A percentile compares a stretch with the other conserved stretches of the same genome.
Conservation (phyloP, 53 echinoderm and acorn worm species). For the Astropecten irregularis region DNA sequence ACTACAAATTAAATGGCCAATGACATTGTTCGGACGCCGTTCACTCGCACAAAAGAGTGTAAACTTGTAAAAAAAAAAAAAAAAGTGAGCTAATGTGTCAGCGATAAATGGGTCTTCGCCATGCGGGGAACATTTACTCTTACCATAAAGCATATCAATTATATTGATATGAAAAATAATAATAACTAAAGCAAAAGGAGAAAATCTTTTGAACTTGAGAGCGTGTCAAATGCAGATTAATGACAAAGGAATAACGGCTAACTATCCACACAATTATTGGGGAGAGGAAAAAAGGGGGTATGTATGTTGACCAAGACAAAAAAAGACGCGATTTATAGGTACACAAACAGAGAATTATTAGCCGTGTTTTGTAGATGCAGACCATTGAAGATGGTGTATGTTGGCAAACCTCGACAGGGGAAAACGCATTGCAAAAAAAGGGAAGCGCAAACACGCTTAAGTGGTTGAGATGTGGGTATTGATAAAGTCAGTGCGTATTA, state of each 20-base stretch:
- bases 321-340: too few species aligned
- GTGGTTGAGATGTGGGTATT: slow-evolving; percentile 26
- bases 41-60: slow-evolving; percentile 39
- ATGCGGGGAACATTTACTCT: slow-evolving; percentile 12
- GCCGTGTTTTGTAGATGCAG: slow-evolving; percentile 27
- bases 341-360: slow-evolving; percentile 45
- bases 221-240: slow-evolving; percentile 28
- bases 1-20: slow-evolving; percentile 56
- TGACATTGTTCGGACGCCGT: slow-evolving; percentile 26
- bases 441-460: slow-evolving; percentile 36
- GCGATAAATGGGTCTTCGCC: slow-evolving; percentile 19
- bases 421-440: slow-evolving; percentile 1
- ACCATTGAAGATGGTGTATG: too few species aligned
- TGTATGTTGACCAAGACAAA: too few species aligned
- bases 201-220: neutral
- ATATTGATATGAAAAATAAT: too few species aligned
- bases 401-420: slow-evolving; percentile 1
- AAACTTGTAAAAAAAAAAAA: slow-evolving; percentile 11
- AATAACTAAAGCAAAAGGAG: too few species aligned
- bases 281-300: too few species aligned
- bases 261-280: slow-evolving; percentile 19
- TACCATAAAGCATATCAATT: too few species aligned
- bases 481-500: too few species aligned
- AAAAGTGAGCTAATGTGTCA: neutral
- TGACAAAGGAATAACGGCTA: slow-evolving; percentile 39